Evolutionary conservation across 2,888 invertebrate species (phyloP), one percentile per base, ranked within the genome.

Genomic region (Lacanobia oleracea): DNA sequence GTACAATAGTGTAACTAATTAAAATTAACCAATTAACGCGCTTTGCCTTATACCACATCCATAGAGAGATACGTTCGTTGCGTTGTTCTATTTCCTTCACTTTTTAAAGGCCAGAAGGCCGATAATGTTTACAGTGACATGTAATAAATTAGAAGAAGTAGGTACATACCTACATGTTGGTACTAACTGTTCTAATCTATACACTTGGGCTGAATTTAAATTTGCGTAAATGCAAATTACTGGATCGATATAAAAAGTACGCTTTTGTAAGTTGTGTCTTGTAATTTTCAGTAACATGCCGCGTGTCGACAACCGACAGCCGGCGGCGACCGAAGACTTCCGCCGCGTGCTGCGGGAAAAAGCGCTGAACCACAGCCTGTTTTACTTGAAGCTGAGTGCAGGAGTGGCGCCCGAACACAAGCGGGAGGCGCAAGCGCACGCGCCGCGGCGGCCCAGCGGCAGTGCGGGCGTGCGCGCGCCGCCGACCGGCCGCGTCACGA

Each of bases 331-430:
- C 51, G 94, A 95, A 84, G 96, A 96, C 88, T 95, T 96, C 89
- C 94, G 96, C 54, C 93, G 94, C 72, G 94, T 96, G 75, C 89
- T 96, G 75, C 93, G 95, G 71, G 95, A 96, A 89, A 96, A 96
- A 90, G 96, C 96, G 69, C 90, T 96, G 50, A 94, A 88, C 88
- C 96, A 96, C 91, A 96, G 96, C 89, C 86, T 95, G 85, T 96
- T 96, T 87, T 96, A 96, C 88, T 86, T 95, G 88, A 95, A 95
- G 87, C 91, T 96, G 80, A 94, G 94, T 87, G 92, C 94, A 62
- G 94, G 93, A 83, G 90, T 90, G 48, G 79, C 88, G 61, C 88
- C 91, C 40, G 91, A 85, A 65, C 86, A 88, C 72, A 88, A 90
- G 85, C 89, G 89, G 67, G 88, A 86, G 67, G 72, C 82, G 63